Evolutionary conservation across 1,140 invertebrate species (phyloP).

Genomic region (Drosophila santomea): DNA sequence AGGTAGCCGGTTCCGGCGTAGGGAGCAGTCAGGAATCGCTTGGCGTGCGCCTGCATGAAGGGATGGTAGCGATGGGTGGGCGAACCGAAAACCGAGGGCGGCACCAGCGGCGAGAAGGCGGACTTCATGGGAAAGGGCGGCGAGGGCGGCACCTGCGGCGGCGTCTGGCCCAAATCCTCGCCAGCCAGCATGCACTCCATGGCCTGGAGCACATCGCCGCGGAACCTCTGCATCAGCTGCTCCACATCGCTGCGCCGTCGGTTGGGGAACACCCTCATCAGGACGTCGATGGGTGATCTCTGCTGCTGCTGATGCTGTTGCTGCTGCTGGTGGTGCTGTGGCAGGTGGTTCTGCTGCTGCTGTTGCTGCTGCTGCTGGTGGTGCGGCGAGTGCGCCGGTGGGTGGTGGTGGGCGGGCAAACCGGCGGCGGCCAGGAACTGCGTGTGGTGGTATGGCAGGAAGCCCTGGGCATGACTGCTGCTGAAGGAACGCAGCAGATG

Average conservation of each 20-base stretch:
- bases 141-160: conserved; percentile 78
- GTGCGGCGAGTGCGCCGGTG: conserved; percentile 52
- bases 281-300: conserved; percentile 90
- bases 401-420: conserved; percentile 64
- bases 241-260: conserved; percentile 93
- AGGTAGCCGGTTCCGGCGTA: conserved; percentile 92
- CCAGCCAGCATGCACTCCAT: conserved; percentile 94
- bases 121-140: conserved; percentile 87
- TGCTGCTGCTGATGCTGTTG: conserved; percentile 85
- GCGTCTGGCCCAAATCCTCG: conserved; percentile 84
- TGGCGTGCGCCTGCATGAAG: conserved; percentile 86
- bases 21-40: conserved; percentile 91
- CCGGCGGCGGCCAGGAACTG: conserved; percentile 84
- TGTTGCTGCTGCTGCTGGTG: conserved; percentile 51
- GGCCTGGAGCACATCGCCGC: conserved; percentile 94
- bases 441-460: conserved; percentile 85
- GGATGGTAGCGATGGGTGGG: conserved; percentile 84
- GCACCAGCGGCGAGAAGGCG: conserved; percentile 89
- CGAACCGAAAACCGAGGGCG: conserved; percentile 85
- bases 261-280: conserved; percentile 93
- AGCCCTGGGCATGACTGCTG: conserved; percentile 77
- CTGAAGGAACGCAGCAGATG: conserved; percentile 74
- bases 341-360: conserved; percentile 76
- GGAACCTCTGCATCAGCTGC: conserved; percentile 90
- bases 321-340: conserved; percentile 63